phyloP scores from a whole-genome alignment of 2,888 invertebrate genomes.

The Andrena bucephala region DNA sequence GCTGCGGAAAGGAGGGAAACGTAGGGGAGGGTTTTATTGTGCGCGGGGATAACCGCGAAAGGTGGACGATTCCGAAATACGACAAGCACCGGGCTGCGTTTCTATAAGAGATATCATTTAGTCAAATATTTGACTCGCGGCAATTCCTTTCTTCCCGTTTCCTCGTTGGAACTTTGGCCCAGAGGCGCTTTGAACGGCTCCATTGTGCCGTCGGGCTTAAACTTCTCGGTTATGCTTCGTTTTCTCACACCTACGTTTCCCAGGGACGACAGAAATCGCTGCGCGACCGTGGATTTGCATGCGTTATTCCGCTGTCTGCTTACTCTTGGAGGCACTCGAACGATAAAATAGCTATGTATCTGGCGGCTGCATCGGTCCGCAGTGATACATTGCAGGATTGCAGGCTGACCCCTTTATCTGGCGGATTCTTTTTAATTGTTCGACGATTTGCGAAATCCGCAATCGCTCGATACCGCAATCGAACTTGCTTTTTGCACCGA shows the following conservation, averaged over 20 bases:
- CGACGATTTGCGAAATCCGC: constrained; percentile 27
- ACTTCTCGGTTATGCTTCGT: background rate
- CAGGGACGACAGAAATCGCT: background rate
- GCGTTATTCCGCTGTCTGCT: constrained; percentile 59
- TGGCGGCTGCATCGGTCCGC: constrained; percentile 13
- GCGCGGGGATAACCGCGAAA: background rate
- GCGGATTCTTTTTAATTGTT: constrained; percentile 25
- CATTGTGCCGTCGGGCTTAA: too few relatives aligned
- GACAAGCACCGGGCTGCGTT: background rate
- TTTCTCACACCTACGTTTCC: background rate
- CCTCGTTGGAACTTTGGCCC: too few relatives aligned
- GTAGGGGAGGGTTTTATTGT: constrained; percentile 34
- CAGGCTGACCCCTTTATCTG: constrained; percentile 21
- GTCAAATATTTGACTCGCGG: too few relatives aligned
- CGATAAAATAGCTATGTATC: constrained; percentile 25
- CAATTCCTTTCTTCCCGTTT: too few relatives aligned
- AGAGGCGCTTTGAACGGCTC: too few relatives aligned
- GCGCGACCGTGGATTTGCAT: constrained; percentile 8
- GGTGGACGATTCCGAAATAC: constrained; percentile 1
- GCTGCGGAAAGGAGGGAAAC: constrained; percentile 8
- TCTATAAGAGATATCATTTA: background rate
- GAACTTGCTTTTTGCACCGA: background rate
- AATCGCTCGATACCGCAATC: constrained; percentile 16
- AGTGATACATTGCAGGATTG: constrained; percentile 29
- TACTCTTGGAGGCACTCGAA: constrained; percentile 22